Conservation (phyloP, 2,797 vertebrate species). For the Myoxocephalus aenaeus region DNA sequence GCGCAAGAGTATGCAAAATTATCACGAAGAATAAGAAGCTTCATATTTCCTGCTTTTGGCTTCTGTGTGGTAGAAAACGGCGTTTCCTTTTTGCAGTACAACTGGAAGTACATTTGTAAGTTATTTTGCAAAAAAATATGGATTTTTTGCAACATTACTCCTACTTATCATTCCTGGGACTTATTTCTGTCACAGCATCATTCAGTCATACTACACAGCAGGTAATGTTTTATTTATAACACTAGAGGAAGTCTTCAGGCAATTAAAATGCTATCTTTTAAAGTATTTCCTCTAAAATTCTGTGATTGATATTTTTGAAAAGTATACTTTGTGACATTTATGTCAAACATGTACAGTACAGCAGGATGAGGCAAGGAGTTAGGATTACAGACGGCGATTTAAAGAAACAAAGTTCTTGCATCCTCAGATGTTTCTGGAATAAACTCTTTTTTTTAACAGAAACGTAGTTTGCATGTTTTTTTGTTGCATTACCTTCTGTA, state of each 20-base stretch:
- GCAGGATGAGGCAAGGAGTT: not conserved
- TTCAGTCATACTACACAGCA: not conserved
- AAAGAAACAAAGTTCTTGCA: slow-evolving; percentile 4
- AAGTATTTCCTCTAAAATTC: not conserved
- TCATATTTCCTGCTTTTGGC: slow-evolving; percentile 33
- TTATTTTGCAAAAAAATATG: not conserved
- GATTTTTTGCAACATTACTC: not conserved
- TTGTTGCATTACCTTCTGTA: not conserved
- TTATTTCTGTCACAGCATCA: not conserved
- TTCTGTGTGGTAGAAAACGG: slow-evolving; percentile 58
- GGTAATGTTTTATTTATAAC: not conserved
- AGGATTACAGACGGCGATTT: slow-evolving; percentile 4
- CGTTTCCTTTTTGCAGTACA: not conserved
- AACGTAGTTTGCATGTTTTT: not conserved
- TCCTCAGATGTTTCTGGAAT: slow-evolving; percentile 11
- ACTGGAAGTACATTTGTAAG: no score
- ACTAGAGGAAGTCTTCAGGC: not conserved
- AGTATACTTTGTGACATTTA: not conserved
- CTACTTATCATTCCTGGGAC: not conserved
- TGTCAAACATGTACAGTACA: not conserved
- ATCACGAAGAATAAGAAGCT: slow-evolving; percentile 41
- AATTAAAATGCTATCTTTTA: not conserved
- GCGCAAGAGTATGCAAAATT: slow-evolving; percentile 57
- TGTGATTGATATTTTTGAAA: not conserved
- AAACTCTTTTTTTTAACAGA: not conserved